Evolutionary conservation across 2,797 vertebrate genomes (phyloP).

Genomic region (Gastrophryne carolinensis): DNA sequence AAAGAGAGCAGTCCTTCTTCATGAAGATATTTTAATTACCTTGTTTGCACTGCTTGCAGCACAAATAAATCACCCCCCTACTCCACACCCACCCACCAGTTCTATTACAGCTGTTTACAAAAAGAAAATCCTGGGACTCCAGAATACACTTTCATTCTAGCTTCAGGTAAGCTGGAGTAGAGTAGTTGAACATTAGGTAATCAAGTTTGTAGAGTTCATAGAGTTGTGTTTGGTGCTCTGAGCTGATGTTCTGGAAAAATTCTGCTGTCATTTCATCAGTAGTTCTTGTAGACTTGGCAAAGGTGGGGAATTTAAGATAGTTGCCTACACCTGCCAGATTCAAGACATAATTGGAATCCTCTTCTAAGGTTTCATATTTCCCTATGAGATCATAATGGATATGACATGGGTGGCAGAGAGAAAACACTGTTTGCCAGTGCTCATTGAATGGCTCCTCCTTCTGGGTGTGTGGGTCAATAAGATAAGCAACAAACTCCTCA

Average conservation of each 20-base stretch:
- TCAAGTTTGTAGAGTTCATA: slow-evolving; percentile 96
- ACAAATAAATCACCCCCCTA: slow-evolving; percentile 72
- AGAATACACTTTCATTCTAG: slow-evolving; percentile 75
- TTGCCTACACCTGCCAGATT: slow-evolving; percentile 80
- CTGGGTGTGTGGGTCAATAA: slow-evolving; percentile 89
- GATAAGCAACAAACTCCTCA: slow-evolving; percentile 90
- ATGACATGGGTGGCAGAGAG: slow-evolving; percentile 96
- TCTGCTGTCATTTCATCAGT: slow-evolving; percentile 95
- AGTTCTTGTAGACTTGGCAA: slow-evolving; percentile 95
- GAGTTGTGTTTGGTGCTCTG: slow-evolving; percentile 84
- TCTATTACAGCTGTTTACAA: slow-evolving; percentile 71
- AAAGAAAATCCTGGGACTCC: slow-evolving; percentile 77
- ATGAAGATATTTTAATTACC: slow-evolving; percentile 86
- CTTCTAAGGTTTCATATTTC: slow-evolving; percentile 94
- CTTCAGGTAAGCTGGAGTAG: slow-evolving; percentile 91
- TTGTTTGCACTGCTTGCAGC: slow-evolving; percentile 93
- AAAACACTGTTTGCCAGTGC: slow-evolving; percentile 95
- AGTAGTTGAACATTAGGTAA: slow-evolving; percentile 99
- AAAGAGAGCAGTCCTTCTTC: slow-evolving; percentile 69
- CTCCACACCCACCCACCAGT: slow-evolving; percentile 62
- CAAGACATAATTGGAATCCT: slow-evolving; percentile 89
- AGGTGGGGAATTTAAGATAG: slow-evolving; percentile 89
- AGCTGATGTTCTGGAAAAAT: slow-evolving; percentile 97
- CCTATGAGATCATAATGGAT: slow-evolving; percentile 96
- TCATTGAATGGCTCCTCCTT: slow-evolving; percentile 93